Evolutionary conservation across 1,140 invertebrate species (phyloP).

Genomic region (Delia radicum): DNA sequence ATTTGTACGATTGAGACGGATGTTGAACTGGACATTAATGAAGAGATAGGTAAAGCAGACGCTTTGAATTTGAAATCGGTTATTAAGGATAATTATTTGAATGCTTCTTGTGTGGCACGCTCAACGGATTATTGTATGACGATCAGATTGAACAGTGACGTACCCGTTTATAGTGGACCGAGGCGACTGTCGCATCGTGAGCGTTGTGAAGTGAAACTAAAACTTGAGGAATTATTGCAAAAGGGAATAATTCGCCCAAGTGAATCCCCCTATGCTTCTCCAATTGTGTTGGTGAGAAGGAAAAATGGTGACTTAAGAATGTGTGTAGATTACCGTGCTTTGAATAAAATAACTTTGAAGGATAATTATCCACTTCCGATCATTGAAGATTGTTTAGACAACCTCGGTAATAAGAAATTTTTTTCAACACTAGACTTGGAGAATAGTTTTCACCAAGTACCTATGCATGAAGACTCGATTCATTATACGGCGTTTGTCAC

Average conservation of each 20-base stretch:
- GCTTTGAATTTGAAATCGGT: not conserved
- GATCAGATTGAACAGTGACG: not conserved
- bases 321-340: not conserved
- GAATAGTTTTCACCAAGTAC: not conserved
- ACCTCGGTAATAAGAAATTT: not conserved
- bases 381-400: constrained; percentile 4
- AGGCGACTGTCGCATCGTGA: not conserved
- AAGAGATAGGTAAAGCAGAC: not conserved
- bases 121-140: not conserved
- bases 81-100: not conserved
- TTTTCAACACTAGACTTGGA: not conserved
- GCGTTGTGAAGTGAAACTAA: not conserved
- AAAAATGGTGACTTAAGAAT: constrained; percentile 8
- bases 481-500: constrained; percentile 54
- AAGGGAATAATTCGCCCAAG: not conserved
- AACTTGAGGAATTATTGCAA: not conserved
- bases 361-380: not conserved
- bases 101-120: not conserved
- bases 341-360: not conserved
- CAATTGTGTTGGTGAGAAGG: constrained; percentile 14
- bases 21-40: not conserved
- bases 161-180: not conserved
- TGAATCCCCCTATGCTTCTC: constrained; percentile 10
- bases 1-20: not conserved
- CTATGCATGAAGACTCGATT: not conserved